Base-by-base conservation (phyloP, 2,113 vertebrate species). In the Oryzias celebensis region DNA sequence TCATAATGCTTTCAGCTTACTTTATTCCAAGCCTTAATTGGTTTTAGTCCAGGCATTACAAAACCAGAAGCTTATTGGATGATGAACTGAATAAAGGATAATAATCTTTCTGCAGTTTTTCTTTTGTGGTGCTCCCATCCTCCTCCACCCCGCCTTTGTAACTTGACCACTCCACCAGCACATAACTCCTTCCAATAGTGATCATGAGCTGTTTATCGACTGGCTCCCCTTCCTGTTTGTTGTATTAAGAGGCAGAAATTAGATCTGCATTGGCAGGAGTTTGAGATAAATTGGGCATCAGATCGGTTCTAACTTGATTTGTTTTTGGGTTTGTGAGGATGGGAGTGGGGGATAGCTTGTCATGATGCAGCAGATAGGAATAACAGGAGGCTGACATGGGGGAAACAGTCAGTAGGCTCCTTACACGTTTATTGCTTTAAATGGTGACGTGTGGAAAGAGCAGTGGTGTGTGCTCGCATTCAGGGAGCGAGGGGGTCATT, bases 241-340 rank as follows among this genome's bases (percentile, higher is more conserved):
- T 81, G 79, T 85, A 77, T 81, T 85, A 78, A 89, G 83, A 88
- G 87, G 80, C 69, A 89, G 85, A 85, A 87, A 90, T 91, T 86
- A 87, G 81, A 90, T 88, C 88, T 82, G 77, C 74, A 84, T 87
- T 64, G 56, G 72, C 18, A 52, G 80, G 79, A 81, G 83, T 90
- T 81, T 80, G 68, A 87, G 83, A 87, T 88, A 82, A 86, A 90
- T 89, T 86, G 76, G 82, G 78, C 65, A 87, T 76, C 84, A 16
- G 83, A 84, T 86, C 80, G 51, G 72, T 84, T 63, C 62, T 86
- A 91, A 90, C 55, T 81, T 28, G 18, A 84, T 90, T 81, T 73
- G 50, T 59, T 73, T 55, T 66, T 56, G 36, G 47, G 44, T 83
- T 82, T 70, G 46, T 60, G 51, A 66, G 36, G 47, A 26, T 3